Percentiles rank a stretch among this genome's conserved stretches.
phyloP scores from a whole-genome alignment of 2,113 vertebrate genomes.

The Peromyscus californicus region DNA sequence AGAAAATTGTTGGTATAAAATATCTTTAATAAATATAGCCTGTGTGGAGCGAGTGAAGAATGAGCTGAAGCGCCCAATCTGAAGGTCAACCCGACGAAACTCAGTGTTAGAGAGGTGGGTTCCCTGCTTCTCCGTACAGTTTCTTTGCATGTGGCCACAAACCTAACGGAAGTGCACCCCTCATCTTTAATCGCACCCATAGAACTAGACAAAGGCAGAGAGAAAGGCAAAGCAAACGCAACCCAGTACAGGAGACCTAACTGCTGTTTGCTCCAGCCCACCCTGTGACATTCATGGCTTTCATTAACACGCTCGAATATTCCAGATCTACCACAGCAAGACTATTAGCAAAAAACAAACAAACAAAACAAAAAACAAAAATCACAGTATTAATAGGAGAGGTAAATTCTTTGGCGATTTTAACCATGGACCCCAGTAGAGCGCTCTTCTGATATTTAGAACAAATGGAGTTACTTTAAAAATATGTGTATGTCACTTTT shows the following conservation, averaged over 20 bases:
- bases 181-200: constrained; percentile 14
- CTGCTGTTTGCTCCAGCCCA: constrained; percentile 2
- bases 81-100: not conserved
- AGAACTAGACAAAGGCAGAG: not conserved
- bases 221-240: not conserved
- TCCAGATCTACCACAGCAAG: not conserved
- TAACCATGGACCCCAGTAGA: not conserved
- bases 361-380: not conserved
- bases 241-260: not conserved
- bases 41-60: not conserved
- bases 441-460: not conserved
- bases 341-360: not conserved
- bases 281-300: not conserved
- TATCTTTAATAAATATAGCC: not conserved
- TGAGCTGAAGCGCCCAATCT: not conserved
- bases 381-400: not conserved
- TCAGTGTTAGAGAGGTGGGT: not conserved
- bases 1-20: constrained; percentile 20
- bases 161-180: not conserved
- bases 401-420: not conserved
- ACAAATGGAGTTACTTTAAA: constrained; percentile 38
- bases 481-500: constrained; percentile 6
- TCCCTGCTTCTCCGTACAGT: not conserved
- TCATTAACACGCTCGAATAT: constrained; percentile 21
- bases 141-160: not conserved